These are phyloP conservation scores for Synchiropus splendidus DNA, from an alignment of 2,113 vertebrate species.

Conservation along the genomic window DNA sequence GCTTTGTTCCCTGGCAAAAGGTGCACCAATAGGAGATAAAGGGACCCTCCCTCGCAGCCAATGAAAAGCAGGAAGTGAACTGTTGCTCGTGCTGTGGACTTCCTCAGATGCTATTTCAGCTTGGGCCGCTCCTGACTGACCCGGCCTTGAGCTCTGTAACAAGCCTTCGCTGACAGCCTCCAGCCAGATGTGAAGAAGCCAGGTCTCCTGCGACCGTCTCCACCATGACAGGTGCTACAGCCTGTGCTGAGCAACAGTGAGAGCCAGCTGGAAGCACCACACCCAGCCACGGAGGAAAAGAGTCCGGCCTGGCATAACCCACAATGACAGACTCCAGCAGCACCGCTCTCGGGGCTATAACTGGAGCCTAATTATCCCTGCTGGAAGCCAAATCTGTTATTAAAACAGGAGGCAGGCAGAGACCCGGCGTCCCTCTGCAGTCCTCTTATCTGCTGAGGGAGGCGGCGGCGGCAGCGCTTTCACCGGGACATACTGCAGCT, in stretches of 20 bases:
- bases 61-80: slow-evolving; percentile 40
- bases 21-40: slow-evolving; percentile 35
- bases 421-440: slow-evolving; percentile 1
- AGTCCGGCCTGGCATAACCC: slow-evolving; percentile 50
- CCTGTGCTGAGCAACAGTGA: slow-evolving; percentile 57
- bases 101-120: slow-evolving; percentile 45
- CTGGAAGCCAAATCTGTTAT: slow-evolving; percentile 68
- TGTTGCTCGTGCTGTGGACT: slow-evolving; percentile 41
- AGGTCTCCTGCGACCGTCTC: too few relatives aligned
- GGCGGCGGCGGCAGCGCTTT: too few relatives aligned
- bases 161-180: slow-evolving; percentile 22
- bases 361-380: slow-evolving; percentile 68
- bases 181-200: too few relatives aligned
- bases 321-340: slow-evolving; percentile 68
- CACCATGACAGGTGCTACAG: slow-evolving; percentile 37
- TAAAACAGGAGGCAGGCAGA: slow-evolving; percentile 44
- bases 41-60: slow-evolving; percentile 28
- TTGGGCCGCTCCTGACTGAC: slow-evolving; percentile 23
- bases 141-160: slow-evolving; percentile 9
- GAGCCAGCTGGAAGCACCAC: slow-evolving; percentile 55
- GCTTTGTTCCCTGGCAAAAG: slow-evolving; percentile 47
- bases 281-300: slow-evolving; percentile 43
- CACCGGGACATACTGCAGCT: too few relatives aligned
- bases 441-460: too few relatives aligned
- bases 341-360: slow-evolving; percentile 60